A percentile compares a stretch with the other conserved stretches of the same genome.
These are phyloP conservation scores for Porites divaricata DNA, from an alignment of 92 coral and sea anemone species.

Conservation along the genomic window DNA sequence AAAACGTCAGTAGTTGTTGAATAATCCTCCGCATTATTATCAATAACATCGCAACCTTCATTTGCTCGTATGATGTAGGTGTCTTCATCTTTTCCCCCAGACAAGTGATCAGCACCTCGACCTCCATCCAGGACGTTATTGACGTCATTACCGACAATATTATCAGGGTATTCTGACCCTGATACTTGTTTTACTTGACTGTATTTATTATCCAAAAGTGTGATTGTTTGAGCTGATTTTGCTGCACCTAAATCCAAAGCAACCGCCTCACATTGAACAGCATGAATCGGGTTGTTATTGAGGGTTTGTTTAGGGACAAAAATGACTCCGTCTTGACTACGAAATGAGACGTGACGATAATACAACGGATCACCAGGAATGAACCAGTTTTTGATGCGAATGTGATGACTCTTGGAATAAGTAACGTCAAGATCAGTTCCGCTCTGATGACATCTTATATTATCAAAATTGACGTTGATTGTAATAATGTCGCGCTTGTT, in stretches of 20 bases:
- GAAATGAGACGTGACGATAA: slow-evolving; percentile 63
- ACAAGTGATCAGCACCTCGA: slow-evolving; percentile 44
- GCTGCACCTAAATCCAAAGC: slow-evolving; percentile 39
- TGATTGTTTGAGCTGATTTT: not conserved
- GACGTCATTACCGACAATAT: slow-evolving; percentile 51
- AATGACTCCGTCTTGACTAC: slow-evolving; percentile 58
- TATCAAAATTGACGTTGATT: slow-evolving; percentile 38
- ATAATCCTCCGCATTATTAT: slow-evolving; percentile 55
- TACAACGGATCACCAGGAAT: slow-evolving; percentile 35
- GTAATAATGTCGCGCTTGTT: slow-evolving; percentile 48
- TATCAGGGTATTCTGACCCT: slow-evolving; percentile 29
- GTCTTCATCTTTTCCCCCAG: slow-evolving; percentile 59
- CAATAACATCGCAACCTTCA: slow-evolving; percentile 61
- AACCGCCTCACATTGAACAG: slow-evolving; percentile 46
- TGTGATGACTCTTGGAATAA: slow-evolving; percentile 49
- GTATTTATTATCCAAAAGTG: not conserved
- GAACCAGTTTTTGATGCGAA: slow-evolving; percentile 70
- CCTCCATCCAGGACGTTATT: slow-evolving; percentile 62
- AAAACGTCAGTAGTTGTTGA: slow-evolving; percentile 45
- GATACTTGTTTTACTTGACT: slow-evolving; percentile 47
- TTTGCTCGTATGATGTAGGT: slow-evolving; percentile 61
- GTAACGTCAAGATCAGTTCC: slow-evolving; percentile 40
- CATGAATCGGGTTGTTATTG: not conserved
- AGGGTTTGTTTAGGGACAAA: slow-evolving; percentile 45
- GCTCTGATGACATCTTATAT: slow-evolving; percentile 41